These are phyloP conservation scores for Crotalus helleri DNA, from an alignment of 2,113 vertebrate genomes.

Conservation along the genomic window DNA sequence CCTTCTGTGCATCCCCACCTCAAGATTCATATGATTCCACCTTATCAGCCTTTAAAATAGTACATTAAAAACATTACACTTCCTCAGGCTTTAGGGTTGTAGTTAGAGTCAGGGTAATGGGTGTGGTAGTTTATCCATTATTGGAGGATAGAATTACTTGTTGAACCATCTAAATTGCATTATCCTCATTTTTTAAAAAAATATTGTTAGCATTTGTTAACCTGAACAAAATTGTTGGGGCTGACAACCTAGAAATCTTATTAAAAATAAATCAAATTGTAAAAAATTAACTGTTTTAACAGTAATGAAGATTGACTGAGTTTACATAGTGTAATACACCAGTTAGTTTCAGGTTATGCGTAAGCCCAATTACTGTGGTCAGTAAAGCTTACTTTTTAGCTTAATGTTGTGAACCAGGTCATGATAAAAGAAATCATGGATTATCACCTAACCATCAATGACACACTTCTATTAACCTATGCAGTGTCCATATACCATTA, in stretches of 20 bases:
- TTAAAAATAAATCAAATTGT: background rate
- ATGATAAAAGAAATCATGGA: background rate
- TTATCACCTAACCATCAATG: background rate
- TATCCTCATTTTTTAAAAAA: background rate
- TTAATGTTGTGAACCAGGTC: background rate
- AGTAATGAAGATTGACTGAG: background rate
- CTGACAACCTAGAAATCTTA: background rate
- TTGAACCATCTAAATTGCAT: background rate
- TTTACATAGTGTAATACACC: background rate
- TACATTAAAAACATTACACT: background rate
- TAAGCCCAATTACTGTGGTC: background rate
- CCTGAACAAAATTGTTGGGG: background rate
- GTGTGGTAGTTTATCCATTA: background rate
- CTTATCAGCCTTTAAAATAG: background rate
- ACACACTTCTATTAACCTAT: background rate
- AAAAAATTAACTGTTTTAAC: background rate
- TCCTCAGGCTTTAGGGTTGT: background rate
- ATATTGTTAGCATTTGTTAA: background rate
- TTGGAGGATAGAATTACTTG: background rate
- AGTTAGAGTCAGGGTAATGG: background rate
- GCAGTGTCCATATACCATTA: background rate
- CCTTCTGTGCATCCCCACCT: background rate
- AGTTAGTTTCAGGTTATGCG: background rate
- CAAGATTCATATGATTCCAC: background rate
- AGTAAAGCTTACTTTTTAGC: background rate